Conservation (phyloP, 2,888 invertebrate species). For the Apodemia mormo region DNA sequence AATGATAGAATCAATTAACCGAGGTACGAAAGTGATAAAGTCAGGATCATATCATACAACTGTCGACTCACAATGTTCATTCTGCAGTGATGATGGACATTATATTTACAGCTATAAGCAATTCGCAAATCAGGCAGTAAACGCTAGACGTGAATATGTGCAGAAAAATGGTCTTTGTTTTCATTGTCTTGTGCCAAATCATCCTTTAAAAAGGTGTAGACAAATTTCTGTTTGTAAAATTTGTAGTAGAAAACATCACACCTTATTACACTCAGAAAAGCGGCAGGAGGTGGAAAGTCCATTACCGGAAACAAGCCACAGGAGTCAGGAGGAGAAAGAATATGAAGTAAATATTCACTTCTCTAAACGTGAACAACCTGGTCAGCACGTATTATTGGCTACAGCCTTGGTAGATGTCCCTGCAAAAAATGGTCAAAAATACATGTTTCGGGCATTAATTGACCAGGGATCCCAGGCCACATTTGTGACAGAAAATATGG, state of each 20-base stretch:
- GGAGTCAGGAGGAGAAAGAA: not conserved
- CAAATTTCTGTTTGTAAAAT: slow-evolving; percentile 31
- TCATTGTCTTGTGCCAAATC: slow-evolving; percentile 32
- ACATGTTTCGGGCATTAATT: slow-evolving; percentile 33
- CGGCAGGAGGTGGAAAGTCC: not conserved
- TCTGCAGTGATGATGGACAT: slow-evolving; percentile 21
- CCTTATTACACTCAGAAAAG: slow-evolving; percentile 28
- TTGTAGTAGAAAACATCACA: slow-evolving; percentile 32
- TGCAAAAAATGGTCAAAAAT: slow-evolving; percentile 24
- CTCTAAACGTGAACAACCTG: slow-evolving; percentile 9
- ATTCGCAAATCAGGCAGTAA: slow-evolving; percentile 25
- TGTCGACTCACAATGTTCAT: not conserved
- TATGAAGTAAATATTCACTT: slow-evolving; percentile 3
- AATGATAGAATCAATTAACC: too few species aligned
- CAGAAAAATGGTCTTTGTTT: slow-evolving; percentile 27
- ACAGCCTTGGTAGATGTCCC: slow-evolving; percentile 29
- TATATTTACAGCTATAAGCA: slow-evolving; percentile 30
- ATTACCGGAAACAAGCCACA: not conserved
- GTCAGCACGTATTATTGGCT: slow-evolving; percentile 27
- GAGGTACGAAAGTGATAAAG: too few species aligned
- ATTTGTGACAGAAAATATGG: slow-evolving; percentile 37
- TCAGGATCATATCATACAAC: not conserved
- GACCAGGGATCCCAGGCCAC: slow-evolving; percentile 40
- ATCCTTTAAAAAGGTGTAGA: slow-evolving; percentile 27
- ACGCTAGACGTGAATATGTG: slow-evolving; percentile 24